Evolutionary conservation across 2,797 vertebrate genomes (phyloP), one percentile per base, ranked within the genome.

Genomic region (Alcedo atthis): DNA sequence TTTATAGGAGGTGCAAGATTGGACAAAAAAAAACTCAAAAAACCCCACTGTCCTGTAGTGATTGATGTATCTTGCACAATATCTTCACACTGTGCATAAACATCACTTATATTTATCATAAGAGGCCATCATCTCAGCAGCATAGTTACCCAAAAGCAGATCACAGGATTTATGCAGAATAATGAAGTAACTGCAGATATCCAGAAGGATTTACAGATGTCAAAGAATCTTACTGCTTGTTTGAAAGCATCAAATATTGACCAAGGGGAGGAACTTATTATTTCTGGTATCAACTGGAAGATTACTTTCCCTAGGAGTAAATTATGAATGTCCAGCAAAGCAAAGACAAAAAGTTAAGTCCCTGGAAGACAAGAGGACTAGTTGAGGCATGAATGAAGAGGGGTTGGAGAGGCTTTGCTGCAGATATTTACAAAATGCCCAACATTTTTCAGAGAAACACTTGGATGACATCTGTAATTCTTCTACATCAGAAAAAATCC

Each of bases 21-120:
- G 1, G 15, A 4, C 8, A 2, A 0, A 1, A 1, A 1, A 20
- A 26, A 32, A 24, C 0, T 5, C 33, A 33, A 33, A 42, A 43
- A 17, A 43, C 9, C 11, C 7, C 0, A 35, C 33, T 35, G 33
- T 35, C 33, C 33, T 35, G 33, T 35, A 35, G 33, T 35, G 33
- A 35, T 35, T 35, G 33, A 35, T 35, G 33, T 35, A 35, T 35
- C 33, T 9, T 35, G 9, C 33, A 35, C 33, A 35, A 35, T 35
- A 35, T 61, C 9, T 75, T 82, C 51, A 13, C 24, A 35, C 3
- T 64, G 15, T 45, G 9, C n/a, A 33, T 53, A 76, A 80, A 76
- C 0, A 35, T 59, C 67, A 58, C 6, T 8, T 46, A 21, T 43
- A 61, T 30, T 35, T 21, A 33, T 57, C 6, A n/a, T 28, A 6